A percentile compares a stretch with the other conserved stretches of the same genome.
Conservation (phyloP, 2,113 vertebrate genomes). For the Mesembrinibis cayennensis region DNA sequence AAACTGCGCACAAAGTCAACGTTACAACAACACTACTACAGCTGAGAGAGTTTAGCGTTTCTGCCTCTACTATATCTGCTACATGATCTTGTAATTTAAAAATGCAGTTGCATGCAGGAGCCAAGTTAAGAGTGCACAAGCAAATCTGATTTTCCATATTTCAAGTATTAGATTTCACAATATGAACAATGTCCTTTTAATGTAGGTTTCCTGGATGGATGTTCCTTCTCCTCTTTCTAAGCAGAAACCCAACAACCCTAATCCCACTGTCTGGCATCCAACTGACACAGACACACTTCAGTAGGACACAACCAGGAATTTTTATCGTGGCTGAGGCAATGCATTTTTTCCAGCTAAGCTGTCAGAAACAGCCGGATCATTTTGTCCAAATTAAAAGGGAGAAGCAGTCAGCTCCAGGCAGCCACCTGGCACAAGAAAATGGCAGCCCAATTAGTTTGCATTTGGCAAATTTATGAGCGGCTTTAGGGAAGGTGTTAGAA, state of each 20-base stretch:
- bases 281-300: background rate
- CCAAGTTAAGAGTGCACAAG: background rate
- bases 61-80: background rate
- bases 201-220: background rate
- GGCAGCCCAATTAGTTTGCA: background rate
- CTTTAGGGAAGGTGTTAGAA: background rate
- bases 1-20: accelerated
- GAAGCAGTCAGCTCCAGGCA: background rate
- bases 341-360: background rate
- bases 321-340: background rate
- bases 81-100: background rate
- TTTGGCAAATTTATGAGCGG: background rate
- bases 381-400: background rate
- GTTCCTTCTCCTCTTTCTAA: background rate
- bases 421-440: background rate
- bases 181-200: background rate
- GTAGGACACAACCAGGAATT: background rate
- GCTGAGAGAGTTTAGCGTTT: background rate
- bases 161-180: background rate
- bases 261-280: background rate
- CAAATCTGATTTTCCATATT: background rate
- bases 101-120: background rate
- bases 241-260: background rate
- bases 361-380: background rate
- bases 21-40: background rate